These are phyloP conservation scores for Drosophila nigrodunni DNA, from an alignment of 1,140 invertebrate species.

Conservation along the genomic window DNA sequence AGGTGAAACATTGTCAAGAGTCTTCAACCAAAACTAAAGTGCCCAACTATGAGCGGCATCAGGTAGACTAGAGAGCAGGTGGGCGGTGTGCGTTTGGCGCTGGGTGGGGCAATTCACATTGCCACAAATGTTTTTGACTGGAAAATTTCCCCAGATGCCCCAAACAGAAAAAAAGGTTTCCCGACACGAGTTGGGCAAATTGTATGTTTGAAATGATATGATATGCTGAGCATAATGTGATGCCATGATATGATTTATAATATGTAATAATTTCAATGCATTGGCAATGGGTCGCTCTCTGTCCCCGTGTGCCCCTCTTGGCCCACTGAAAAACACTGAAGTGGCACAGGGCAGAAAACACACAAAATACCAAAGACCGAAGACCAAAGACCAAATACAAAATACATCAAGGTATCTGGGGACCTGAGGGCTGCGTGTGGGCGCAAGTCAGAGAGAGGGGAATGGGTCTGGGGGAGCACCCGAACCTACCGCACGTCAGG, in stretches of 20 bases:
- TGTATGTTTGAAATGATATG: conserved; percentile 47
- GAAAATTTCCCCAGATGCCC: conserved; percentile 25
- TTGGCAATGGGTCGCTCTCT: conserved; percentile 31
- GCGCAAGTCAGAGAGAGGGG: not conserved
- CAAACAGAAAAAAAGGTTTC: conserved; percentile 48
- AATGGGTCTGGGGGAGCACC: conserved; percentile 6
- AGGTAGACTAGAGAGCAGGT: not conserved
- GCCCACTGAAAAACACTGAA: conserved; percentile 29
- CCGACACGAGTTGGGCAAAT: conserved; percentile 53
- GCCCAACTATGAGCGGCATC: conserved; percentile 5
- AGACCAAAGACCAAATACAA: conserved; percentile 45
- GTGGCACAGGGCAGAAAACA: conserved; percentile 33
- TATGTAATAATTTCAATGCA: conserved; percentile 77
- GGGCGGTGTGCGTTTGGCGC: not conserved
- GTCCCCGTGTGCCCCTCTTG: no score
- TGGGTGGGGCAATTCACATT: not conserved
- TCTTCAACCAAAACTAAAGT: conserved; percentile 6
- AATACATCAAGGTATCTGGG: conserved; percentile 62
- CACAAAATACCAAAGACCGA: conserved; percentile 8
- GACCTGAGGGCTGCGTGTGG: conserved; percentile 35
- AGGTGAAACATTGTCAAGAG: conserved; percentile 17
- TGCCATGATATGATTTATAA: conserved; percentile 80
- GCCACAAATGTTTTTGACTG: conserved; percentile 38
- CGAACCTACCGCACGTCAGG: conserved; percentile 19
- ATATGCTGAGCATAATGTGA: conserved; percentile 71